phyloP scores from a whole-genome alignment of 2,797 vertebrate genomes.

The Poecilia gillii region DNA sequence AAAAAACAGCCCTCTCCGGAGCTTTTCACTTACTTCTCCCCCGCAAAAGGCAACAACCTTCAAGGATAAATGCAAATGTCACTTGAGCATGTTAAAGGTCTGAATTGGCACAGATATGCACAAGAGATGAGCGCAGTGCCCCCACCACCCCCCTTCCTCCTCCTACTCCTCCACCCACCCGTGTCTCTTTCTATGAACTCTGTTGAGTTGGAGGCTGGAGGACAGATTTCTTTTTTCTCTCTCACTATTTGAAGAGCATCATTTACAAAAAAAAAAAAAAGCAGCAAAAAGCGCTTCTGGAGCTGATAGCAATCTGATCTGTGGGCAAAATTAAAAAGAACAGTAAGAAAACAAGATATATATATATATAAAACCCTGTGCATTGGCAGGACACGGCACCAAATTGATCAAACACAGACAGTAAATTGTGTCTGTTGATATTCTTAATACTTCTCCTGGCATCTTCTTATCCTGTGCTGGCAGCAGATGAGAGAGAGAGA shows the following conservation, averaged over 20 bases:
- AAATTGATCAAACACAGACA: conserved; percentile 75
- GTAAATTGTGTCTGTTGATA: conserved; percentile 77
- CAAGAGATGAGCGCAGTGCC: conserved; percentile 74
- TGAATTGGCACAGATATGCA: conserved; percentile 80
- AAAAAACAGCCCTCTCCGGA: conserved; percentile 42
- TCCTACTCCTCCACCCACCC: conserved; percentile 55
- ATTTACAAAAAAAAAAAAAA: conserved; percentile 48
- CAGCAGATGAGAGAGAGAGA: conserved; percentile 77
- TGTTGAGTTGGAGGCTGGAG: conserved; percentile 69
- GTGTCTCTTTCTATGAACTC: conserved; percentile 73
- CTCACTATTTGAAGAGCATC: conserved; percentile 45
- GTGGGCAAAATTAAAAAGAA: conserved; percentile 48
- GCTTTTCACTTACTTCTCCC: conserved; percentile 70
- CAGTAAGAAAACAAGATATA: conserved; percentile 11
- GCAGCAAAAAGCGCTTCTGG: conserved; percentile 50
- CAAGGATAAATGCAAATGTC: conserved; percentile 83
- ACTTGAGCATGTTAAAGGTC: conserved; percentile 81
- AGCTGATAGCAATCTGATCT: conserved; percentile 54
- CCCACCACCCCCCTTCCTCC: conserved; percentile 46
- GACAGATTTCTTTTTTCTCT: conserved; percentile 46
- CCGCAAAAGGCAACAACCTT: conserved; percentile 74
- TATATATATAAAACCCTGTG: conserved; percentile 15
- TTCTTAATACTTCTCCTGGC: conserved; percentile 75
- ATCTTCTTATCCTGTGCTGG: conserved; percentile 76
- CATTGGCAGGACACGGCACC: conserved; percentile 50